Percentiles rank a stretch among this genome's conserved stretches.
Conservation (phyloP, 2,113 vertebrate species). For the Microcebus tavaratra region DNA sequence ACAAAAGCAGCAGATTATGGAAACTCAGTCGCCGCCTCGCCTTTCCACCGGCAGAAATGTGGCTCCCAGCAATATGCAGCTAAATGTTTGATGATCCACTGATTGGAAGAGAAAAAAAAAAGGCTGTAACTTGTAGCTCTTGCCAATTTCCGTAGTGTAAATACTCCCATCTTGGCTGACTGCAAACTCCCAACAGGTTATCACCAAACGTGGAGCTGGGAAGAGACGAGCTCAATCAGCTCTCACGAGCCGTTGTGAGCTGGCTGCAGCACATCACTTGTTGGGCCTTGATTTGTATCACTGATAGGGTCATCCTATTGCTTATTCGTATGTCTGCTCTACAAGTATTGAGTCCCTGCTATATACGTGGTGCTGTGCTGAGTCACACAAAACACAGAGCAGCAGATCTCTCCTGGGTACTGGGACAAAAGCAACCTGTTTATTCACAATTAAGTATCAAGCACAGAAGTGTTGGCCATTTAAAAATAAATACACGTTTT, state of each 20-base stretch:
- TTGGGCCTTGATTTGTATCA: accelerated
- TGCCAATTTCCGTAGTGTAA: not conserved
- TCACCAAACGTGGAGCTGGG: accelerated
- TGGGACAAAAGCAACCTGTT: not conserved
- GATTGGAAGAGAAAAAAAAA: accelerated
- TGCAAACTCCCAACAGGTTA: accelerated
- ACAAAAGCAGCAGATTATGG: accelerated
- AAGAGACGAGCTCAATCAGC: not conserved
- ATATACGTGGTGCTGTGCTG: accelerated
- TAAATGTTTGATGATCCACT: not conserved
- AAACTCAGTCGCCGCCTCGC: accelerated
- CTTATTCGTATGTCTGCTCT: accelerated
- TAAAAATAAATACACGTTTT: not conserved
- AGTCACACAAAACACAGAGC: not conserved
- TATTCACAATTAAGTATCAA: not conserved
- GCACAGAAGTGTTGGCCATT: too few relatives aligned
- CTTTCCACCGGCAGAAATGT: not conserved
- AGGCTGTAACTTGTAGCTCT: not conserved
- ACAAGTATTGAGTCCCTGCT: not conserved
- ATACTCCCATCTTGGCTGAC: not conserved
- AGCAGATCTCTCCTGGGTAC: accelerated
- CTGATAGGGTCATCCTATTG: not conserved
- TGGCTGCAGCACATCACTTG: accelerated
- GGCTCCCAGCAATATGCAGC: accelerated
- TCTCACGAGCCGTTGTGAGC: too few relatives aligned